A percentile compares a stretch with the other conserved stretches of the same genome.
Conservation (phyloP, 2,797 vertebrate genomes). For the Botia almorhae region DNA sequence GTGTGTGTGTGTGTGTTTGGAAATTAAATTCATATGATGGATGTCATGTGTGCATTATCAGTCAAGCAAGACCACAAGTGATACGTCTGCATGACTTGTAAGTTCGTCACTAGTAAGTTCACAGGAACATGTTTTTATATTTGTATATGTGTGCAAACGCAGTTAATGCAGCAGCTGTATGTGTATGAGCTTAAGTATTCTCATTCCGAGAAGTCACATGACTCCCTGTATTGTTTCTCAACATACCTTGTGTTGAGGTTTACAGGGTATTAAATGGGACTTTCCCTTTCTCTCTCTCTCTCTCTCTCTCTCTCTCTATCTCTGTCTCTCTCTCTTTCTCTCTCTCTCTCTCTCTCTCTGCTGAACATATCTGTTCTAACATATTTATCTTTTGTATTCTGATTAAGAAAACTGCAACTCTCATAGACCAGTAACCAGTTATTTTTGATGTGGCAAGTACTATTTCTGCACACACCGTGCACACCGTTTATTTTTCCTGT, state of each 20-base stretch:
- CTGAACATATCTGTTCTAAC: neutral
- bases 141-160: constrained; percentile 37
- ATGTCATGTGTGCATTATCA: constrained; percentile 26
- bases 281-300: constrained; percentile 71
- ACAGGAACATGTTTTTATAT: constrained; percentile 6
- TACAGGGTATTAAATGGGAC: constrained; percentile 75
- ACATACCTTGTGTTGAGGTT: constrained; percentile 78
- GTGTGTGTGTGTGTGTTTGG: constrained; percentile 33
- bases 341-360: constrained; percentile 34
- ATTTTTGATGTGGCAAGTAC: neutral
- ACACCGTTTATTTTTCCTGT: constrained; percentile 3
- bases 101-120: too few species aligned
- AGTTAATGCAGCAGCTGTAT: constrained; percentile 43
- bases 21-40: constrained; percentile 51
- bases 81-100: constrained; percentile 18
- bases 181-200: constrained; percentile 67
- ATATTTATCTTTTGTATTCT: neutral
- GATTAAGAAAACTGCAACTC: neutral
- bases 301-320: constrained; percentile 50
- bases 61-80: constrained; percentile 7
- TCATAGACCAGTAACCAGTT: neutral
- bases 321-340: constrained; percentile 11
- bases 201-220: constrained; percentile 84
- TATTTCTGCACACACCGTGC: neutral
- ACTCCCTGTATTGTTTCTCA: constrained; percentile 76